Percentiles rank a stretch among this genome's conserved stretches.
phyloP scores from a whole-genome alignment of 2,797 vertebrate species.

The Pangasius larnaudii region DNA sequence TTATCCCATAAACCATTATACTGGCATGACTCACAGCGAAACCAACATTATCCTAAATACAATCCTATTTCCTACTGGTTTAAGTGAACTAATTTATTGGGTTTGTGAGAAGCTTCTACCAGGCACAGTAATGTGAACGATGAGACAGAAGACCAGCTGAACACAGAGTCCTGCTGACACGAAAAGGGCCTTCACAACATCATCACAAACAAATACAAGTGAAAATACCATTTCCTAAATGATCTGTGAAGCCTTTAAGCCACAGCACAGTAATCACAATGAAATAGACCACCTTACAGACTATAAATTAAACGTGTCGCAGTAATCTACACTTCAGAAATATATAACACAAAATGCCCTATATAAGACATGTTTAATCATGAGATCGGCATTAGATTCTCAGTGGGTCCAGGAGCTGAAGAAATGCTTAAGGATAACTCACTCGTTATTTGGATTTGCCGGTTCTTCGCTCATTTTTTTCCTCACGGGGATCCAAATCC shows the following conservation, averaged over 20 bases:
- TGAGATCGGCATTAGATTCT: neutral
- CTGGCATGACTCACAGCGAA: neutral
- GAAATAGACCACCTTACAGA: neutral
- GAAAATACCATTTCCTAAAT: neutral
- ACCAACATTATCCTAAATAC: too few species aligned
- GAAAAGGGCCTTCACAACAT: slow-evolving; percentile 15
- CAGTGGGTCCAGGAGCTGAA: neutral
- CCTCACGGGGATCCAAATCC: slow-evolving; percentile 91
- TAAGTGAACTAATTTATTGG: neutral
- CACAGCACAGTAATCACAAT: neutral
- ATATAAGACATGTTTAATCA: neutral
- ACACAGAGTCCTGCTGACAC: neutral
- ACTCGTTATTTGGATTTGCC: slow-evolving; percentile 97
- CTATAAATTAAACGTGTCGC: neutral
- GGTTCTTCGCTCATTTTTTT: slow-evolving; percentile 98
- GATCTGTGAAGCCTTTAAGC: neutral
- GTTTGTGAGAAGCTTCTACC: neutral
- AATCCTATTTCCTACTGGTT: neutral
- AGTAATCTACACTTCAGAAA: neutral
- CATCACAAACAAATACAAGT: neutral
- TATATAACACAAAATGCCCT: neutral
- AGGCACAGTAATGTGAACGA: neutral
- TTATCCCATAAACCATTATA: neutral
- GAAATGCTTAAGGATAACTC: slow-evolving; percentile 66
- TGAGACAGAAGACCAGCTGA: neutral